Evolutionary conservation across 2,888 invertebrate species (phyloP).

Genomic region (Heliconius ismenius): DNA sequence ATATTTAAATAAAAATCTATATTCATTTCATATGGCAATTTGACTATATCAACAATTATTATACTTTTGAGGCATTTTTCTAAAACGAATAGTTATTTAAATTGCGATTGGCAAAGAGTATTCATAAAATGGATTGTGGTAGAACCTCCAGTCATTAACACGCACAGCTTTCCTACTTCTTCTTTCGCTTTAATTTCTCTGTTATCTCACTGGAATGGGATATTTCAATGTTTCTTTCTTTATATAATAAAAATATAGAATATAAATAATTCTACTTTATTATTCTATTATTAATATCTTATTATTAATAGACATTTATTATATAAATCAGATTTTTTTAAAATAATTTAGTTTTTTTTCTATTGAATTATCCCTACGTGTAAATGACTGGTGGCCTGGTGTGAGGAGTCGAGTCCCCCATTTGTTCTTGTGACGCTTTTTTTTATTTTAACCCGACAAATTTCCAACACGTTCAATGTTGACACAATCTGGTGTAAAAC

Average conservation of each 20-base stretch:
- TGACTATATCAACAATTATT: background rate
- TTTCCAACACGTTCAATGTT: conserved; percentile 35
- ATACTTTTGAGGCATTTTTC: background rate
- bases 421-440: conserved; percentile 38
- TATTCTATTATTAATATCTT: background rate
- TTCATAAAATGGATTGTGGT: conserved; percentile 24
- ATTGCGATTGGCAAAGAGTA: conserved; percentile 18
- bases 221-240: conserved; percentile 58
- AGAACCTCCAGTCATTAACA: conserved; percentile 70
- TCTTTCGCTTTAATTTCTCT: conserved; percentile 53
- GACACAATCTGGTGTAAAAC: conserved; percentile 34
- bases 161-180: conserved; percentile 64
- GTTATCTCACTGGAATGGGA: conserved; percentile 45
- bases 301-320: no score
- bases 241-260: conserved; percentile 13
- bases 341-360: conserved; percentile 27
- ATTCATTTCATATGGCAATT: background rate
- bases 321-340: background rate
- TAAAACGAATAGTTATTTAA: background rate
- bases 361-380: conserved; percentile 57
- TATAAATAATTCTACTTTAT: background rate
- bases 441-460: conserved; percentile 33
- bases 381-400: conserved; percentile 74
- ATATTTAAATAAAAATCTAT: background rate
- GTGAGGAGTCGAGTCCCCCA: conserved; percentile 56